A percentile compares a stretch with the other conserved stretches of the same genome.
These are phyloP conservation scores for Peromyscus melanophrys DNA, from an alignment of 2,797 vertebrate genomes.

Conservation along the genomic window DNA sequence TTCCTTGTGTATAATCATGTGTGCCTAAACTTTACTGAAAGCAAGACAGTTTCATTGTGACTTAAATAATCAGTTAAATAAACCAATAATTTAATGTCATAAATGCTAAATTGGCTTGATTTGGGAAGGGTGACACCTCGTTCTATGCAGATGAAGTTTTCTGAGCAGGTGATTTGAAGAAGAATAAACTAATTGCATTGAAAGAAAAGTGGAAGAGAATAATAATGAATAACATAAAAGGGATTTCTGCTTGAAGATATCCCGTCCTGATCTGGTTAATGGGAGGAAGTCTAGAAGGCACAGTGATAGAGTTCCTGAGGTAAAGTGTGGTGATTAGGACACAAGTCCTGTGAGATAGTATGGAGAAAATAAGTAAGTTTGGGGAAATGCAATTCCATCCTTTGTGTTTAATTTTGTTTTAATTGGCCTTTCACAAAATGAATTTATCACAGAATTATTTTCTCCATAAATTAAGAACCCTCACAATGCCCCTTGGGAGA, in stretches of 20 bases:
- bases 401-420: constrained; percentile 76
- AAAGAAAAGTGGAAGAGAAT: neutral
- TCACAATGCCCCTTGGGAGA: constrained; percentile 48
- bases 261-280: constrained; percentile 9
- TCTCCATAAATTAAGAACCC: constrained; percentile 70
- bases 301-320: constrained; percentile 38
- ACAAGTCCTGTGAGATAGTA: constrained; percentile 36
- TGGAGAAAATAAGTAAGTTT: constrained; percentile 59
- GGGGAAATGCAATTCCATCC: constrained; percentile 65
- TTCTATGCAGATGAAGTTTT: constrained; percentile 11
- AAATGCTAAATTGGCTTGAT: neutral
- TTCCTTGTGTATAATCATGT: neutral
- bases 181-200: neutral
- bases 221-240: constrained; percentile 2
- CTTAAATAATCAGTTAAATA: constrained; percentile 1
- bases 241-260: constrained; percentile 34
- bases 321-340: constrained; percentile 24
- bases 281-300: neutral
- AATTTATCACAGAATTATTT: constrained; percentile 76
- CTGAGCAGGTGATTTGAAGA: neutral
- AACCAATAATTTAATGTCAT: neutral
- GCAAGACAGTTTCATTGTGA: neutral
- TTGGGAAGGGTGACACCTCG: neutral
- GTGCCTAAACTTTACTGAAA: constrained; percentile 30
- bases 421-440: constrained; percentile 73